Evolutionary conservation across 2,797 vertebrate genomes (phyloP), one percentile per base, ranked within the genome.

Genomic region (Todus mexicanus): DNA sequence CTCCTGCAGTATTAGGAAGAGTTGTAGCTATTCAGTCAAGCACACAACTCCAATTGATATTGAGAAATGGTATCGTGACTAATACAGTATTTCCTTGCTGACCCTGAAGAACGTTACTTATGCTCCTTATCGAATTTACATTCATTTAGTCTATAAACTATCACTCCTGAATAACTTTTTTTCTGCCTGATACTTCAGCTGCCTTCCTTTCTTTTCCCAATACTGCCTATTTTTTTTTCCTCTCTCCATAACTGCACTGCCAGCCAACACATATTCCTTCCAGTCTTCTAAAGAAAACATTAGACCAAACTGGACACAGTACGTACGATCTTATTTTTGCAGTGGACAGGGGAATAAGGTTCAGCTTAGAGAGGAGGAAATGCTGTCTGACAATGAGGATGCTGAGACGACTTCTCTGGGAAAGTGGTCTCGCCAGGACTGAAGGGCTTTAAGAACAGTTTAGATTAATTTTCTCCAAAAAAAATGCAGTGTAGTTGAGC

Each of bases 71-170:
- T 29, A 53, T 66, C 60, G 70, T 86, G 59, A 63, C 63, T 88
- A 79, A 86, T 81, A 31, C 61, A 84, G 59, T 35, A 66, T 88
- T 94, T 93, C 40, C 70, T 68, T 84, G 84, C 63, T 81, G 77
- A 84, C 90, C 74, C 77, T 69, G 82, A 45, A 90, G 89, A 78
- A 87, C 82, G 51, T 70, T 90, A 56, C 43, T 87, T 75, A 45
- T 16, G 25, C 59, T 69, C 23, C 51, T 92, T 56, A 84, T 87
- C 70, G 95, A 82, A 88, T 76, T 60, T 60, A 18, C 33, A 47
- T 84, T 84, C n/a, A 47, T 71, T 91, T 71, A 47, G 21, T 73
- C 65, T 38, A 43, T 29, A 75, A 69, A 93, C 63, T 7, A 51
- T 47, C 8, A 1, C 16, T 79, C 35, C 15, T 1, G 0, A 56